Evolutionary conservation across 2,888 invertebrate species (phyloP).

Genomic region (Acanthococcus lagerstroemiae): DNA sequence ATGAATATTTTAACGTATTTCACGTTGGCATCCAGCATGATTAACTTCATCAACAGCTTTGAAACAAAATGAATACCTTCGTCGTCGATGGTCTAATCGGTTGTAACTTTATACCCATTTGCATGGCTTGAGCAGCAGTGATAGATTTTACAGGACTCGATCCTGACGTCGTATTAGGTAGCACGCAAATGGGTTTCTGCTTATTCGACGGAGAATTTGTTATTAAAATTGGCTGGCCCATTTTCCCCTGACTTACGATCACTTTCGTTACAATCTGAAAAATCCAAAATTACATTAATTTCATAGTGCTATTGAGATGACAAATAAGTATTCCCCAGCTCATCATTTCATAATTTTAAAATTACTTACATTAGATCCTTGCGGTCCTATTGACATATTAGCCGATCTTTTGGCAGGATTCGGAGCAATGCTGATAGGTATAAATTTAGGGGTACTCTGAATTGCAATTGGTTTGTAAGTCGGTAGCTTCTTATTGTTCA

Average conservation of each 20-base stretch:
- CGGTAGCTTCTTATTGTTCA: not conserved
- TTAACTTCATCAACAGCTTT: not conserved
- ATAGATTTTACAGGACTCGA: constrained; percentile 47
- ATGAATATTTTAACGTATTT: not conserved
- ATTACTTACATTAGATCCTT: constrained; percentile 21
- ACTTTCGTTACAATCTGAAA: constrained; percentile 33
- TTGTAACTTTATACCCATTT: constrained; percentile 50
- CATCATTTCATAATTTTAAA: not conserved
- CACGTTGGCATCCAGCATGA: too few species aligned
- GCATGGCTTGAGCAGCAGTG: constrained; percentile 54
- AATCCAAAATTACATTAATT: not conserved
- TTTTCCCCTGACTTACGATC: constrained; percentile 32
- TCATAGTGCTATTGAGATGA: too few species aligned
- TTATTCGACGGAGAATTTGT: constrained; percentile 32
- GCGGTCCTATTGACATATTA: constrained; percentile 8
- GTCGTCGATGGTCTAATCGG: constrained; percentile 37
- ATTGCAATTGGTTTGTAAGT: constrained; percentile 9
- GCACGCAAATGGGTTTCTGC: constrained; percentile 21
- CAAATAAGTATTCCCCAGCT: too few species aligned
- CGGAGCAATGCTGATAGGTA: constrained; percentile 20
- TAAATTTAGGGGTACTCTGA: constrained; percentile 13
- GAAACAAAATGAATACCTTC: not conserved
- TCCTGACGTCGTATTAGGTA: not conserved
- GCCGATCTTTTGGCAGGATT: constrained; percentile 6
- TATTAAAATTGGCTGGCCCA: constrained; percentile 26